Conservation (phyloP, 2,888 invertebrate species). For the Drosophila borealis region DNA sequence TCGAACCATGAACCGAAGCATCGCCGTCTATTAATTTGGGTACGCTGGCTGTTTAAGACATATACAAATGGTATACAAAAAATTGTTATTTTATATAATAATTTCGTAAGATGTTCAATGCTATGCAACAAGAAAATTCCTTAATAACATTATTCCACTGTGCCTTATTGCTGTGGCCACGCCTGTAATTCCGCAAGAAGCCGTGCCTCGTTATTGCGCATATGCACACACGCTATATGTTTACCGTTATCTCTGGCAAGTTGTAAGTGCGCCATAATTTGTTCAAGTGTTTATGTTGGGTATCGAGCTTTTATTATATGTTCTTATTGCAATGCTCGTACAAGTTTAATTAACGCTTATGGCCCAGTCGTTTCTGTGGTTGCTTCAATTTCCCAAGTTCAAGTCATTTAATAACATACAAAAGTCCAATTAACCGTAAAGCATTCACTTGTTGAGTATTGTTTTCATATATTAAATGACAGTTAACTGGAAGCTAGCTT, state of each 20-base stretch:
- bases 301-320: constrained; percentile 62
- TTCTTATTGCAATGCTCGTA: constrained; percentile 50
- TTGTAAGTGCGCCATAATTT: constrained; percentile 70
- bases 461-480: background rate
- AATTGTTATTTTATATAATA: no score
- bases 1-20: no score
- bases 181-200: constrained; percentile 40
- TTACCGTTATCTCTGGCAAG: constrained; percentile 69
- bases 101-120: no score
- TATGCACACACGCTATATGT: constrained; percentile 52
- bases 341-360: constrained; percentile 67
- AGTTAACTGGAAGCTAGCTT: no score
- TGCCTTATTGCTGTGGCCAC: constrained; percentile 29
- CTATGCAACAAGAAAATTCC: background rate
- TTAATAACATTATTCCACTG: constrained; percentile 21
- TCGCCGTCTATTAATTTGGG: no score
- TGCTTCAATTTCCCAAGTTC: background rate
- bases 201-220: constrained; percentile 56
- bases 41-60: no score
- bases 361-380: constrained; percentile 25
- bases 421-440: constrained; percentile 5
- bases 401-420: constrained; percentile 8
- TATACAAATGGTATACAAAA: no score
- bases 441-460: background rate
- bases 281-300: constrained; percentile 65